These are phyloP conservation scores for Centruroides sculpturatus DNA, from an alignment of 1,140 invertebrate species.

Conservation along the genomic window DNA sequence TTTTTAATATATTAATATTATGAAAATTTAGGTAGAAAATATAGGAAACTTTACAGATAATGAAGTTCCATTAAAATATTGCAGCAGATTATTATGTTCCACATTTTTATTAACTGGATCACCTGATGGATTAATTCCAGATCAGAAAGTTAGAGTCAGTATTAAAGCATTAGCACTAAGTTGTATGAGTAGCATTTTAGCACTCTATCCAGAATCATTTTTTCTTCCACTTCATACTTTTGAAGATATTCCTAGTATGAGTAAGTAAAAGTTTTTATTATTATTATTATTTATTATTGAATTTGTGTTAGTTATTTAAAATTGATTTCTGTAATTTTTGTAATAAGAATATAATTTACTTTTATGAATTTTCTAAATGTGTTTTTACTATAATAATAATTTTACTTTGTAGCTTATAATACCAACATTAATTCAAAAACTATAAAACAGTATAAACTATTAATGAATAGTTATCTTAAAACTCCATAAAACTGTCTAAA, in stretches of 20 bases:
- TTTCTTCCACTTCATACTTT: slow-evolving; percentile 35
- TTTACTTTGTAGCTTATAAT: too few relatives aligned
- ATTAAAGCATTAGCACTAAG: slow-evolving; percentile 64
- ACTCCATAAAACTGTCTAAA: too few relatives aligned
- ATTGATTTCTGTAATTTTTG: too few relatives aligned
- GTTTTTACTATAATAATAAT: too few relatives aligned
- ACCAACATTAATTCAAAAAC: too few relatives aligned
- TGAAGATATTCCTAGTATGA: too few relatives aligned
- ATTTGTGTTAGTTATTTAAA: too few relatives aligned
- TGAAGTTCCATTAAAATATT: slow-evolving; percentile 53
- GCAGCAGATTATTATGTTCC: slow-evolving; percentile 52
- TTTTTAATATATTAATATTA: background rate
- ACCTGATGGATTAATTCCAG: slow-evolving; percentile 42
- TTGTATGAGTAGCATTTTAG: slow-evolving; percentile 51
- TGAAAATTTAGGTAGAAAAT: slow-evolving; percentile 22
- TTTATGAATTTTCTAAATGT: too few relatives aligned
- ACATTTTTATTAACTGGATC: slow-evolving; percentile 56
- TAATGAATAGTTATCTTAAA: too few relatives aligned
- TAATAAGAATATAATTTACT: too few relatives aligned
- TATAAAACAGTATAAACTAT: too few relatives aligned
- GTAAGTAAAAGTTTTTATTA: background rate
- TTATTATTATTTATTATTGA: background rate
- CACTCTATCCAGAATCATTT: slow-evolving; percentile 52
- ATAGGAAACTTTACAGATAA: slow-evolving; percentile 49
- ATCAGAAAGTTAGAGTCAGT: slow-evolving; percentile 57